Conservation (phyloP, 2,797 vertebrate genomes). For the Sebastes alutus region DNA sequence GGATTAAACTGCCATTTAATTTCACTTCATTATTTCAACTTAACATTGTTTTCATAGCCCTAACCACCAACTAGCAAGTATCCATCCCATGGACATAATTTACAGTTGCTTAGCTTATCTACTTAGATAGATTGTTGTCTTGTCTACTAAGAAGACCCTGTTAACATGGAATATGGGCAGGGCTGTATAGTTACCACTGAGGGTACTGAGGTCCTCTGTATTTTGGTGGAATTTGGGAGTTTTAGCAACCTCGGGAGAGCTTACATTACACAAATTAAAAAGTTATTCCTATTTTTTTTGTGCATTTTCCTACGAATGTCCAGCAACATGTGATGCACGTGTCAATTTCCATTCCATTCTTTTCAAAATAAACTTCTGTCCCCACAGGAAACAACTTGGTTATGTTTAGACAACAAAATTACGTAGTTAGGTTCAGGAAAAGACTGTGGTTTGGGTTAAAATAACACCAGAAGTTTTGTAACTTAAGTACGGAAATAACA, state of each 20-base stretch:
- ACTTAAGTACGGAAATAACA: too few species aligned
- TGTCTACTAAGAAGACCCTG: neutral
- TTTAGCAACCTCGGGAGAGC: neutral
- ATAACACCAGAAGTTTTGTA: too few species aligned
- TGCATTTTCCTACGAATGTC: too few species aligned
- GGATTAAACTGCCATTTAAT: neutral
- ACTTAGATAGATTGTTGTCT: neutral
- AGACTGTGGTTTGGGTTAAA: too few species aligned
- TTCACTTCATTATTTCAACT: neutral
- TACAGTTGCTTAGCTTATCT: neutral
- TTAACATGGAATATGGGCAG: neutral
- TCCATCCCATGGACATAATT: neutral
- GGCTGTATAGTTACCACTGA: neutral
- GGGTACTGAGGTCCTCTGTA: neutral
- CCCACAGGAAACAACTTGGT: too few species aligned
- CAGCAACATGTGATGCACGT: too few species aligned
- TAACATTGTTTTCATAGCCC: neutral
- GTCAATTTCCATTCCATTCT: too few species aligned
- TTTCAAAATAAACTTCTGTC: too few species aligned
- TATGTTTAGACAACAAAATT: too few species aligned
- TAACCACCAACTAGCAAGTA: neutral
- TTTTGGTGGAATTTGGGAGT: neutral
- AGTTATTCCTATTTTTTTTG: too few species aligned
- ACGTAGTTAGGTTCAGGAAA: too few species aligned
- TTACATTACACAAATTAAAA: neutral